Base-by-base conservation (phyloP, 2,888 invertebrate species). In the Drosophila testacea region DNA sequence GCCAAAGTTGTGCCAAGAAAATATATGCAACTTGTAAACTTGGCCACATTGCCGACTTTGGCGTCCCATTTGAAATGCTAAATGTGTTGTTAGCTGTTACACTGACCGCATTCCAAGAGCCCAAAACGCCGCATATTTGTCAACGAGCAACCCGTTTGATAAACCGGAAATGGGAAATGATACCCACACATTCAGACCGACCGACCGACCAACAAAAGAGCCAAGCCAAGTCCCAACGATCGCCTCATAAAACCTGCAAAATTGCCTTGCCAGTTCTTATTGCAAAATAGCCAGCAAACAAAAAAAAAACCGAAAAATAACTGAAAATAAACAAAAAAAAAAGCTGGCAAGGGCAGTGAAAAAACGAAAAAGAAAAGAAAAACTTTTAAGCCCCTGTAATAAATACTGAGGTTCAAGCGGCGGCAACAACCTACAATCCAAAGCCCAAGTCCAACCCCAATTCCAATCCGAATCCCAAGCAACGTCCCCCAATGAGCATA, bases 101-200 rank as follows among this genome's bases (percentile, higher is more conserved):
- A 87, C 77, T 87, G 85, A 87, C 86, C 89, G 86, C 88, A 82
- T 89, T 86, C 81, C 81, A 52, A 71, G 52, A 41, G 76, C 72
- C 78, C 71, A 65, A 76, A 78, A 69, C 70, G 64, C 62, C 69
- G 79, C 85, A 87, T 84, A 88, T 87, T 85, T 87, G 86, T 89
- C 89, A 86, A 83, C 77, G 64, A 50, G 38, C 39, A 51, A 32
- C 42, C 60, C 64, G 73, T 56, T 68, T 79, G 88, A 85, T 88
- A 81, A 68, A 85, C 75, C 76, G 85, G 88, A 87, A 83, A 73
- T 66, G 76, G 85, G 88, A 87, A 83, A 73, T 66, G 76, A 73
- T 76, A 82, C 65, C 65, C 67, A 64, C 68, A 64, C 68, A 67
- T 46, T 62, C 51, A 61, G 32, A 6, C 30, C 6, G 6, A 30